Conservation (phyloP, 2,113 vertebrate species). For the Brachypodius melanocephalos region DNA sequence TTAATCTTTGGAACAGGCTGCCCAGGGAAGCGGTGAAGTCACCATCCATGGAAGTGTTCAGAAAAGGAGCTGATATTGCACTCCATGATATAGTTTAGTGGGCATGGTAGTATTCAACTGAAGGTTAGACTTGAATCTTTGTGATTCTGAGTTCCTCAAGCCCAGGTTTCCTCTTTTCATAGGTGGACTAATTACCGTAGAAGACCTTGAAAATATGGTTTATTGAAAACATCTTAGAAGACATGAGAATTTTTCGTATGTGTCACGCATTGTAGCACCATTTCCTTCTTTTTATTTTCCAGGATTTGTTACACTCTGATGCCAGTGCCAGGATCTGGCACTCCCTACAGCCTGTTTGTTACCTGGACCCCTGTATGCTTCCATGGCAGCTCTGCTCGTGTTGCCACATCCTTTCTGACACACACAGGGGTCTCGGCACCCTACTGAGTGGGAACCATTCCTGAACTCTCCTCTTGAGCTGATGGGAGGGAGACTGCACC, state of each 20-base stretch:
- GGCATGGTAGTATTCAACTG: not conserved
- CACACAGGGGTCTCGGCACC: not conserved
- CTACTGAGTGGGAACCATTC: not conserved
- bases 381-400: not conserved
- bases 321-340: not conserved
- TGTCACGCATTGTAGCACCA: not conserved
- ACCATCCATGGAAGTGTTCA: not conserved
- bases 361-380: not conserved
- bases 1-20: not conserved
- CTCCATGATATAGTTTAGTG: not conserved
- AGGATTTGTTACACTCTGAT: not conserved
- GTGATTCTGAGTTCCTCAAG: not conserved
- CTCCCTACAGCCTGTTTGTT: not conserved
- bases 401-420: not conserved
- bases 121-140: not conserved
- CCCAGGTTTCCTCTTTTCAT: not conserved
- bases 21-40: not conserved
- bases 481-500: not conserved
- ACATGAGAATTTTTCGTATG: not conserved
- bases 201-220: not conserved
- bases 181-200: not conserved
- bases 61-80: not conserved
- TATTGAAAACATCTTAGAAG: not conserved
- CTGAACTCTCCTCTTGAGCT: not conserved
- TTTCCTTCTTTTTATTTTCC: not conserved